Evolutionary conservation across 2,113 vertebrate species (phyloP), one percentile per base, ranked within the genome.

Genomic region (Mustela lutreola): DNA sequence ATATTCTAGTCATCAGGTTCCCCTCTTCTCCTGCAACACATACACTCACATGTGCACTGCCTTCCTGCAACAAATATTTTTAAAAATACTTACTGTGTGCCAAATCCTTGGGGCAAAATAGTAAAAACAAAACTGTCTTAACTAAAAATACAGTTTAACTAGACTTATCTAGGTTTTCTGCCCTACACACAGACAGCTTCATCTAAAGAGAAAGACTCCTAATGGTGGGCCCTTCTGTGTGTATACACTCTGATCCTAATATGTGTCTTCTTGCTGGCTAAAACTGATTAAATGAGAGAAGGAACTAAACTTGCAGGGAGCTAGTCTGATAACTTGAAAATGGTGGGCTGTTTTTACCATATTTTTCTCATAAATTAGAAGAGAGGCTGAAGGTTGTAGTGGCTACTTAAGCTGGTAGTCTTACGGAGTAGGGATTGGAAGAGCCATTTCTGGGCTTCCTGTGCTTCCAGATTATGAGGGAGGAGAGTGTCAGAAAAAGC

Each of bases 21-120:
- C 96, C 50, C 97, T 95, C 94, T 92, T 56, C 76, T 75, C 80
- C 91, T 65, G 92, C 89, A 91, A 79, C 67, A 89, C 95, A 85
- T 93, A 94, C 91, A n/a, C 90, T 95, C n/a, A 42, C 97, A 96
- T 95, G 95, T 95, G 97, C 95, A 97, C 81, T 10, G 45, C 56
- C 48, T 67, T 6, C 80, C 97, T 95, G 95, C 97, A 98, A 97
- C 95, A 53, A 28, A 67, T 86, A 42, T 45, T 12, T 53, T 67
- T 36, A 71, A 50, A 80, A 88, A 89, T 50, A 87, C 8, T 11
- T 83, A 36, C 18, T 78, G 1, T 78, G 19, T 94, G 53, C 71
- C 16, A 86, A n/a, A 28, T 89, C 60, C 22, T 45, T 31, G 60
- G 42, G n/a, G 6, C 16, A 67, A 60, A 84, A 75, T 42, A 28